phyloP scores from a whole-genome alignment of 2,888 invertebrate species.

The Rapana venosa region DNA sequence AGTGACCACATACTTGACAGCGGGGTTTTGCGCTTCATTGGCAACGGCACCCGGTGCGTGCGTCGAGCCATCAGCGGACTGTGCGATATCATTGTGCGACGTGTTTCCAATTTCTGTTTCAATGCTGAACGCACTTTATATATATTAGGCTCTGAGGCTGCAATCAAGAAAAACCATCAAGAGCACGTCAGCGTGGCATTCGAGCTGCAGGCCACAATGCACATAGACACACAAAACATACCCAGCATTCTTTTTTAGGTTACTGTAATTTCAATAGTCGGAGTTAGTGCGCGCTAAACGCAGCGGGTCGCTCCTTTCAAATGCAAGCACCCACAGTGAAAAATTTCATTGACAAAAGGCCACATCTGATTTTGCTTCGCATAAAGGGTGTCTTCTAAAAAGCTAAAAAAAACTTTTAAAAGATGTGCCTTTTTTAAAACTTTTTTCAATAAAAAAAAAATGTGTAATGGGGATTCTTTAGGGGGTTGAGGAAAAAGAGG shows the following conservation, averaged over 20 bases:
- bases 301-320: no score
- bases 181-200: constrained; percentile 24
- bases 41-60: constrained; percentile 86
- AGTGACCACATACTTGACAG: constrained; percentile 81
- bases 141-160: constrained; percentile 94
- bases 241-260: background rate
- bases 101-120: constrained; percentile 92
- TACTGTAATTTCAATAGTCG: background rate
- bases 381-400: no score
- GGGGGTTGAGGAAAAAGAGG: no score
- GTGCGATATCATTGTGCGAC: constrained; percentile 83
- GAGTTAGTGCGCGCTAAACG: no score
- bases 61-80: constrained; percentile 90
- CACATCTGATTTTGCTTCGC: no score
- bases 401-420: no score
- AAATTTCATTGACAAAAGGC: no score
- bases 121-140: constrained; percentile 81
- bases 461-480: no score
- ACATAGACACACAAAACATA: background rate
- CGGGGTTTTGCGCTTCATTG: constrained; percentile 86
- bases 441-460: no score
- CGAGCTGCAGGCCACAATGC: background rate
- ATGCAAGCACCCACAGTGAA: no score
- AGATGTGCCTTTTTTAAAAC: no score
- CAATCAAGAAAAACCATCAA: constrained; percentile 53